Conservation (phyloP, 1,140 invertebrate genomes). For the Dolichoris vasculosae region DNA sequence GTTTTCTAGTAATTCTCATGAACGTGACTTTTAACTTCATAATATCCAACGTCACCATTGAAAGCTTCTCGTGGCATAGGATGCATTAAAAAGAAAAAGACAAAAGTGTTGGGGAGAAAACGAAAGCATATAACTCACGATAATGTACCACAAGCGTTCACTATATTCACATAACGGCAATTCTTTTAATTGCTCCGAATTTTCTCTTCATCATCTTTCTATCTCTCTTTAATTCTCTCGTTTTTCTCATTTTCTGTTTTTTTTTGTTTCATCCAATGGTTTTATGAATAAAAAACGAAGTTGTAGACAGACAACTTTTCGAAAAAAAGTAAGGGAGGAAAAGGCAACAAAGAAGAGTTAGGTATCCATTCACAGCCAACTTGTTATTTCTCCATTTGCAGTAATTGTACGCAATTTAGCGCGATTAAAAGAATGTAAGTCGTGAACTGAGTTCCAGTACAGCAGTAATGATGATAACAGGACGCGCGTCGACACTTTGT, state of each 20-base stretch:
- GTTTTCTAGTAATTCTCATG: neutral
- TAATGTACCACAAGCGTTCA: constrained; percentile 30
- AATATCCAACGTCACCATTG: constrained; percentile 2
- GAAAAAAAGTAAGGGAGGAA: neutral
- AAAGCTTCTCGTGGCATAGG: neutral
- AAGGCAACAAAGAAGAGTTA: constrained; percentile 55
- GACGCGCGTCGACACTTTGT: constrained; percentile 57
- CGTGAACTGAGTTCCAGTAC: constrained; percentile 42
- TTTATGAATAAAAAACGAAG: neutral
- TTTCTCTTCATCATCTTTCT: constrained; percentile 53
- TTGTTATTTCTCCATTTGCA: constrained; percentile 65
- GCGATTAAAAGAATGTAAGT: constrained; percentile 62
- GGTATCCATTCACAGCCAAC: constrained; percentile 54
- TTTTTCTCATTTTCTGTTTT: neutral
- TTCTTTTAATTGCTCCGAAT: constrained; percentile 60
- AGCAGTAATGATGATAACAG: neutral
- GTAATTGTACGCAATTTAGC: constrained; percentile 63
- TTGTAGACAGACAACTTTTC: neutral
- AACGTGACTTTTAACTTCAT: constrained; percentile 39
- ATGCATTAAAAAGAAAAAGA: neutral
- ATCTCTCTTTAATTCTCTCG: neutral
- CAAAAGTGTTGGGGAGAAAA: neutral
- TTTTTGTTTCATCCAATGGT: neutral
- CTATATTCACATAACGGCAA: neutral
- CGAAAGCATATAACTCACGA: neutral